Base-by-base conservation (phyloP, 1,140 invertebrate genomes). In the Pseudomyrmex flavicornis region DNA sequence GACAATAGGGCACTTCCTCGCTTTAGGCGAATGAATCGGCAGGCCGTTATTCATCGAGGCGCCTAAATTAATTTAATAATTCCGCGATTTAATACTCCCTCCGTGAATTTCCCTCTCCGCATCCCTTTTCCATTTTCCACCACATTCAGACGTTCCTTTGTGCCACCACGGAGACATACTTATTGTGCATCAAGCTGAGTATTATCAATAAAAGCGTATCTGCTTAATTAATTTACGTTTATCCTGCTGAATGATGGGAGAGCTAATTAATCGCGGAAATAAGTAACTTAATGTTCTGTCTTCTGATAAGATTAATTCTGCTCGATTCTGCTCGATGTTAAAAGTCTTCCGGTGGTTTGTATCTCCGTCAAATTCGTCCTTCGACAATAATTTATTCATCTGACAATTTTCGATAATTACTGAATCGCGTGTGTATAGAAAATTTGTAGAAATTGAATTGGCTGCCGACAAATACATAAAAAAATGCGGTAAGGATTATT, bases 11-110 rank as follows among this genome's bases (percentile, higher is more conserved):
- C 50, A 69, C 35, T 10, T 20, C n/a, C 82, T 10, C 17, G 46
- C 50, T 70, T 72, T 46, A 22, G 63, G 35, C 7, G 35, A 75
- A 54, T 62, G 63, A 84, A 76, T 76, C 68, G 74, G 56, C 46
- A 65, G 66, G n/a, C 54, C 68, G 35, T 86, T 85, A 73, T 80
- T 85, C 83, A 79, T 83, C 63, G 74, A 79, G 58, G 15, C 58
- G 75, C 52, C 74, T 35, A 66, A 66, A 66, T 80, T 80, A 80
- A 80, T 86, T 85, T 80, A 86, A 85, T 85, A 86, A 86, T 85
- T 70, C 66, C 12, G 48, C 61, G 46, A 80, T 85, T 86, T 85
- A 86, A 86, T 70, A 46, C 54, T 46, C 22, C 7, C 22, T 26
- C 35, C 70, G 46, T 80, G 22, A 12, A 52, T 61, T 22, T 59